Conservation (phyloP, 1,140 invertebrate species). For the Cephus cinctus region DNA sequence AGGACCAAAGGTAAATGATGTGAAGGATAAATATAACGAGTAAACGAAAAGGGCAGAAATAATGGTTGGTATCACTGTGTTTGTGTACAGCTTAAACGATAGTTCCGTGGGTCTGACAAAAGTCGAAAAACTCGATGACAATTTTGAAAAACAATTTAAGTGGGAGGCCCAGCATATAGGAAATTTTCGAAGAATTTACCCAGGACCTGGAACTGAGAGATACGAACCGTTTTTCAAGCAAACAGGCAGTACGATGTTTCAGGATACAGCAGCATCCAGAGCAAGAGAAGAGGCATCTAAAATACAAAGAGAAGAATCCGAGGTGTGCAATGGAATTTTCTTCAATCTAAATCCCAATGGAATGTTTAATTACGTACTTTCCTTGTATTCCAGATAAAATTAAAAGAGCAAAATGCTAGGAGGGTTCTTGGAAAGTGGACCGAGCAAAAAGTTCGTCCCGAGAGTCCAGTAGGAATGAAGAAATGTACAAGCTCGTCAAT, state of each 20-base stretch:
- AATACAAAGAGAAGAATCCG: slow-evolving; percentile 62
- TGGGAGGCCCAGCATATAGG: slow-evolving; percentile 80
- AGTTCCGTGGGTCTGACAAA: slow-evolving; percentile 22
- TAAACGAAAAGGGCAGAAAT: not conserved
- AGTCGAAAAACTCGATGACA: slow-evolving; percentile 25
- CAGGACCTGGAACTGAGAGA: slow-evolving; percentile 49
- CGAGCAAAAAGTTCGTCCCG: slow-evolving; percentile 30
- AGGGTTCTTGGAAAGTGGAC: slow-evolving; percentile 28
- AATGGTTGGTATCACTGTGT: not conserved
- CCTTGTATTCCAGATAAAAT: slow-evolving; percentile 25
- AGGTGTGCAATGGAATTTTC: slow-evolving; percentile 43
- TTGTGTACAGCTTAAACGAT: slow-evolving; percentile 18
- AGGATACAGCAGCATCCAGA: slow-evolving; percentile 75
- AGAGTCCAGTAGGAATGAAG: slow-evolving; percentile 21
- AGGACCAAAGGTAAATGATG: slow-evolving; percentile 48
- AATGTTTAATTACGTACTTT: slow-evolving; percentile 1
- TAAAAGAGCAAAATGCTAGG: slow-evolving; percentile 38
- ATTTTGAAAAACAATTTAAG: slow-evolving; percentile 63
- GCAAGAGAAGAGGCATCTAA: slow-evolving; percentile 69
- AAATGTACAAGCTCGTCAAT: not conserved
- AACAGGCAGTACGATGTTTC: slow-evolving; percentile 70
- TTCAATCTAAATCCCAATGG: not conserved
- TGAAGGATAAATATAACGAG: not conserved
- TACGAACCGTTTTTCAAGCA: slow-evolving; percentile 75
- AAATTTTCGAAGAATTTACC: slow-evolving; percentile 46